Evolutionary conservation across 2,797 vertebrate genomes (phyloP).

Genomic region (Nyctalus aviator): DNA sequence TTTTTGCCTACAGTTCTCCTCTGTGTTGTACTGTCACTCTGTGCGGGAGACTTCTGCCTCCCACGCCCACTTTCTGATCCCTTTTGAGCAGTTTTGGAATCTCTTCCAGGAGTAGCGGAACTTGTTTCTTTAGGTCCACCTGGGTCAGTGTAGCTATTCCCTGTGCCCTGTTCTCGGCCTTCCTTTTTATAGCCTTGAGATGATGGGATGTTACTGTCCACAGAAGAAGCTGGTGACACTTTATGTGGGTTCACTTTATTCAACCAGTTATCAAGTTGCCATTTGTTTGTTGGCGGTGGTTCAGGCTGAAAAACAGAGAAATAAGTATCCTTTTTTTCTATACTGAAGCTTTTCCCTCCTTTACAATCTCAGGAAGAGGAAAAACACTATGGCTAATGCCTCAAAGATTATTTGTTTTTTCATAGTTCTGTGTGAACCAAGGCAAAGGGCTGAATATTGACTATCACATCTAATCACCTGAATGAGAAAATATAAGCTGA

Average conservation of each 20-base stretch:
- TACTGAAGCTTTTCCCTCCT: not conserved
- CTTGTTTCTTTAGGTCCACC: constrained; percentile 93
- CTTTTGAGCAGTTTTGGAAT: constrained; percentile 94
- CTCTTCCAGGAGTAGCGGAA: constrained; percentile 92
- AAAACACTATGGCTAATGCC: not conserved
- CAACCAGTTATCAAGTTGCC: constrained; percentile 99
- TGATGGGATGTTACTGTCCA: constrained; percentile 94
- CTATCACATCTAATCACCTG: constrained; percentile 14
- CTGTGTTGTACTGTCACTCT: constrained; percentile 92
- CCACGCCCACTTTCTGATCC: constrained; percentile 93
- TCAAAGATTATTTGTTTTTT: not conserved
- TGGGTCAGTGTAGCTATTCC: constrained; percentile 91
- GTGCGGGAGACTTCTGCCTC: constrained; percentile 97
- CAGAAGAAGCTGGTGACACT: constrained; percentile 96
- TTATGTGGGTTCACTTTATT: constrained; percentile 95
- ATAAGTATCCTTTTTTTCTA: constrained; percentile 23
- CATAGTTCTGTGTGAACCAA: constrained; percentile 24
- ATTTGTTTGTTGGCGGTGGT: constrained; percentile 96
- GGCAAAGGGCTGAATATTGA: not conserved
- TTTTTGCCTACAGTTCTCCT: constrained; percentile 96
- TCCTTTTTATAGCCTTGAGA: constrained; percentile 97
- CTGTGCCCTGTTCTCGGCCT: constrained; percentile 91
- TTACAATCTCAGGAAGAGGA: not conserved
- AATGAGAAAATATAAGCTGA: constrained; percentile 22
- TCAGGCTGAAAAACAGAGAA: constrained; percentile 91